Evolutionary conservation across 1,140 invertebrate species (phyloP).

Genomic region (Drosophila chauvacae): DNA sequence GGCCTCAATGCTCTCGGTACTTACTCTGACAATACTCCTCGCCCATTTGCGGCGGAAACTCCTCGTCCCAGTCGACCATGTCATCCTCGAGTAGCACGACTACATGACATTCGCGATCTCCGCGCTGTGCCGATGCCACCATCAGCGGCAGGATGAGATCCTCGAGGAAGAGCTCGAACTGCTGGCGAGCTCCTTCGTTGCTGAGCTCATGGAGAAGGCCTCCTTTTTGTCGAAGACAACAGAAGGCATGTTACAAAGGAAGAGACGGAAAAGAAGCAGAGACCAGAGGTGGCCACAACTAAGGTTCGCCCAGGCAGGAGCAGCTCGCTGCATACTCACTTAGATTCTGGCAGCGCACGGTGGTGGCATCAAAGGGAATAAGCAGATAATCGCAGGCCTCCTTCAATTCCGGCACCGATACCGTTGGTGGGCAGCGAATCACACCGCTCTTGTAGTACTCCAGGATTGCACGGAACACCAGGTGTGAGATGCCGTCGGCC

Average conservation of each 20-base stretch:
- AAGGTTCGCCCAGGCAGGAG: constrained; percentile 52
- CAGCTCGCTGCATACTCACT: constrained; percentile 87
- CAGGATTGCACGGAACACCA: constrained; percentile 97
- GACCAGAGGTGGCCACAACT: constrained; percentile 64
- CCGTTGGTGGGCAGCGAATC: constrained; percentile 92
- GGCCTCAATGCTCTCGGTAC: constrained; percentile 37
- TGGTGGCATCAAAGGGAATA: constrained; percentile 98
- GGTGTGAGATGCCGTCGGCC: constrained; percentile 98
- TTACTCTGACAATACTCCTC: constrained; percentile 98
- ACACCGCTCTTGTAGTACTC: constrained; percentile 97
- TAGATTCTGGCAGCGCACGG: constrained; percentile 97
- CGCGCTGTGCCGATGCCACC: constrained; percentile 96
- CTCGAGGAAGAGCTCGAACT: constrained; percentile 98
- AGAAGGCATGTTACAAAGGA: constrained; percentile 49
- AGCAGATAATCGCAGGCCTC: constrained; percentile 99
- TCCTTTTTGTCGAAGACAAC: constrained; percentile 86
- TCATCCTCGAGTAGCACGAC: constrained; percentile 98
- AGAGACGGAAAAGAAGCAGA: constrained; percentile 46
- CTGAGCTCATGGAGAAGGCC: constrained; percentile 98
- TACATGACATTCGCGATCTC: constrained; percentile 95
- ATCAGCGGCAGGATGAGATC: constrained; percentile 97
- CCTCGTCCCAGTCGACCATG: constrained; percentile 99
- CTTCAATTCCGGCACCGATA: constrained; percentile 96
- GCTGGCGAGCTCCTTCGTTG: constrained; percentile 98
- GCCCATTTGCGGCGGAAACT: constrained; percentile 99